phyloP scores from a whole-genome alignment of 2,113 vertebrate genomes.

The Pluvialis apricaria region DNA sequence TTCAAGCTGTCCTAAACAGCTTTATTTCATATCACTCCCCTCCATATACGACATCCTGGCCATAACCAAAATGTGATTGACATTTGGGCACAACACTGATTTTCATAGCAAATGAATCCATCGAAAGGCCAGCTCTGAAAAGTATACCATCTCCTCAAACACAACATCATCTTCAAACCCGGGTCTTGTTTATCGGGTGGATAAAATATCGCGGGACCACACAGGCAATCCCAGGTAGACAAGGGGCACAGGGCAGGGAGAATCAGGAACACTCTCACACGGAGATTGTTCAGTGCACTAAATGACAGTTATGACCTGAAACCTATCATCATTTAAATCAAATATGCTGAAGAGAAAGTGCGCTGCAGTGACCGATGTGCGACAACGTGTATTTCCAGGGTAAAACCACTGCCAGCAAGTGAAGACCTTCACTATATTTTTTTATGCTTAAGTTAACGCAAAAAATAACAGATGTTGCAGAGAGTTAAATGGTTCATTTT shows the following conservation, averaged over 20 bases:
- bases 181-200: not conserved
- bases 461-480: not conserved
- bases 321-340: not conserved
- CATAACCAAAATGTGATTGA: not conserved
- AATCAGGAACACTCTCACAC: not conserved
- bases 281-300: not conserved
- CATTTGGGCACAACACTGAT: not conserved
- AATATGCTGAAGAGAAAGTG: not conserved
- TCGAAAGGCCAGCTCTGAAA: not conserved
- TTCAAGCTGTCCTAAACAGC: not conserved
- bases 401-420: not conserved
- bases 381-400: not conserved
- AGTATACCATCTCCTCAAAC: not conserved
- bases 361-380: not conserved
- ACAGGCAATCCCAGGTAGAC: too few species aligned
- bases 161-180: not conserved
- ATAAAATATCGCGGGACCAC: not conserved
- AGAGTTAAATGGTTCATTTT: not conserved
- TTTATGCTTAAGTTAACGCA: not conserved
- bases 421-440: not conserved
- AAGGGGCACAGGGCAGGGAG: not conserved
- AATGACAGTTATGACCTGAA: not conserved
- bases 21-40: not conserved
- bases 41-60: rapidly evolving
- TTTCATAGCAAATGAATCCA: not conserved